Conservation (phyloP, 1,140 invertebrate genomes). For the Psilanteris sp. region DNA sequence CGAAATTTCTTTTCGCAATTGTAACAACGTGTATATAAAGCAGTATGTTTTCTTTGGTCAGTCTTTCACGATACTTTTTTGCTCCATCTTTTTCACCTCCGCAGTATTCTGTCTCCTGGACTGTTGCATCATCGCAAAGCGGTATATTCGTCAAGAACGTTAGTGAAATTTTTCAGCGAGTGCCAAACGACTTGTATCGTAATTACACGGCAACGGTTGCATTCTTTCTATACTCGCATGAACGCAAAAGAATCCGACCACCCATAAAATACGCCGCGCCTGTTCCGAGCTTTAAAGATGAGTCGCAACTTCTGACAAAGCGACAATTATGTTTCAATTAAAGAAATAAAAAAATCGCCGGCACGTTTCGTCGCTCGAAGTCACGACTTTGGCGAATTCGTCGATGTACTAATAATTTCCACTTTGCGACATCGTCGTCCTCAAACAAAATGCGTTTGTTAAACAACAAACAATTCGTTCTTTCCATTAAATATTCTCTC, state of each 20-base stretch:
- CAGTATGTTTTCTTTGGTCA: slow-evolving; percentile 24
- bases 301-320: too few species aligned
- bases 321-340: too few species aligned
- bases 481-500: too few species aligned
- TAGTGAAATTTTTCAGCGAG: slow-evolving; percentile 52
- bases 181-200: slow-evolving; percentile 56
- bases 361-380: too few species aligned
- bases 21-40: slow-evolving; percentile 27
- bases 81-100: slow-evolving; percentile 39
- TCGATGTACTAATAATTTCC: too few species aligned
- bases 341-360: too few species aligned
- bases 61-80: slow-evolving; percentile 41
- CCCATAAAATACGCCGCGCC: slow-evolving; percentile 45
- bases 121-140: slow-evolving; percentile 36
- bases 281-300: slow-evolving; percentile 21
- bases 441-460: too few species aligned
- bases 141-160: slow-evolving; percentile 50
- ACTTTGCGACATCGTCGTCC: too few species aligned
- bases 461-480: too few species aligned
- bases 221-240: slow-evolving; percentile 50
- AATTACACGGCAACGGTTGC: slow-evolving; percentile 47
- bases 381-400: too few species aligned
- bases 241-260: slow-evolving; percentile 55
- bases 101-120: slow-evolving; percentile 18
- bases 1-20: slow-evolving; percentile 18